Evolutionary conservation across 1,140 invertebrate genomes (phyloP).

Genomic region (Aphaenogaster rudis): DNA sequence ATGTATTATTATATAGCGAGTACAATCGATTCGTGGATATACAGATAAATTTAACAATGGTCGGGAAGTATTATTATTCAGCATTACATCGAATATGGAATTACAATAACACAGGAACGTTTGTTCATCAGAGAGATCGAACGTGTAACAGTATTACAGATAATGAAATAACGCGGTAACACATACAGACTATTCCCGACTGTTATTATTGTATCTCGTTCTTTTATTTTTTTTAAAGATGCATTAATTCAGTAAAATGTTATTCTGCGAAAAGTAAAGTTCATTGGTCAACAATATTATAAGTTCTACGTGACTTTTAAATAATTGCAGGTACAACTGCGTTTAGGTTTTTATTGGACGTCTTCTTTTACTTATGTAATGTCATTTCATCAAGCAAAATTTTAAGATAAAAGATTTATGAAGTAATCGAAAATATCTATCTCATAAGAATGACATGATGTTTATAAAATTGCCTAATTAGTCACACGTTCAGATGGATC

Average conservation of each 20-base stretch:
- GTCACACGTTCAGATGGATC: neutral
- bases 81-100: slow-evolving; percentile 18
- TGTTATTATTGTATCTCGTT: neutral
- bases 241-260: neutral
- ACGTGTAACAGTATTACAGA: slow-evolving; percentile 6
- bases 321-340: neutral
- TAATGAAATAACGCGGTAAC: slow-evolving; percentile 5
- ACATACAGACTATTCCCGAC: neutral
- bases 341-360: neutral
- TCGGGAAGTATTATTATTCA: slow-evolving; percentile 37
- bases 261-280: neutral
- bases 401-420: neutral
- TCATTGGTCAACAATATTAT: neutral
- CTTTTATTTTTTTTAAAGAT: slow-evolving; percentile 13
- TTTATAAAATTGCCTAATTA: neutral
- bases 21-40: slow-evolving; percentile 14
- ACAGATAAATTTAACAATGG: slow-evolving; percentile 24
- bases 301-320: neutral
- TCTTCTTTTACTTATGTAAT: neutral
- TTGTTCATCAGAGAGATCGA: slow-evolving; percentile 24
- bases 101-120: slow-evolving; percentile 8
- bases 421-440: neutral
- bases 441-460: neutral
- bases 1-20: neutral
- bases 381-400: neutral